A percentile compares a stretch with the other conserved stretches of the same genome.
Evolutionary conservation across 2,113 vertebrate species (phyloP).

Genomic region (Hippopotamus amphibius): DNA sequence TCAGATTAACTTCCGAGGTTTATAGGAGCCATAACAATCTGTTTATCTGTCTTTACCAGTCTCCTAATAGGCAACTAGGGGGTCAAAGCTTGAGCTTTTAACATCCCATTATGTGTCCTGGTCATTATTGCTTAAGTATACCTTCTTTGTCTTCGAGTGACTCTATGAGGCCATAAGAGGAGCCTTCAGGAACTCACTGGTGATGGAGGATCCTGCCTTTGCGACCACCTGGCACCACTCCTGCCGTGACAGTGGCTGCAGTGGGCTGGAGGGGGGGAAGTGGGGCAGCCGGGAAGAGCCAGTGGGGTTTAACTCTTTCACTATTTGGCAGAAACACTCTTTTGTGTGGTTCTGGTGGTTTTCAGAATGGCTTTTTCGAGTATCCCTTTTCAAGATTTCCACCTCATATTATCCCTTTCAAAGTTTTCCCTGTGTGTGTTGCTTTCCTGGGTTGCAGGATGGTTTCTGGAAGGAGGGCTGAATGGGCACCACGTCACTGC

Average conservation of each 20-base stretch:
- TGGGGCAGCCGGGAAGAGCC: fast-evolving
- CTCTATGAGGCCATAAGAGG: slow-evolving; percentile 44
- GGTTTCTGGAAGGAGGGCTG: not conserved
- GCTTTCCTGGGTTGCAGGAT: not conserved
- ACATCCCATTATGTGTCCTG: not conserved
- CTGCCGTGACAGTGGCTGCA: fast-evolving
- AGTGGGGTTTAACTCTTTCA: not conserved
- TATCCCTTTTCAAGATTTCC: too few relatives aligned
- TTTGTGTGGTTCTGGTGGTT: fast-evolving
- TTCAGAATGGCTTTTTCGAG: not conserved
- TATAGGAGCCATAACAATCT: not conserved
- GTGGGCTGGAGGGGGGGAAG: fast-evolving
- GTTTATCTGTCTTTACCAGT: slow-evolving; percentile 9
- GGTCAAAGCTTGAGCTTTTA: not conserved
- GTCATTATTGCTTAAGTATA: slow-evolving; percentile 31
- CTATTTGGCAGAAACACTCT: not conserved
- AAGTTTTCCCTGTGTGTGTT: fast-evolving
- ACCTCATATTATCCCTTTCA: fast-evolving
- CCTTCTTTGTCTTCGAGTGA: not conserved
- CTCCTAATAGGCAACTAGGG: not conserved
- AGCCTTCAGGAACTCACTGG: not conserved
- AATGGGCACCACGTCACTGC: fast-evolving
- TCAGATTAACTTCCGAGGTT: slow-evolving; percentile 45
- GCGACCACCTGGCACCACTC: fast-evolving
- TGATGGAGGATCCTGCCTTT: not conserved